Percentiles rank a stretch among this genome's conserved stretches.
phyloP scores from a whole-genome alignment of 1,140 invertebrate genomes.

The Pachyrhynchus sulphureomaculatus region DNA sequence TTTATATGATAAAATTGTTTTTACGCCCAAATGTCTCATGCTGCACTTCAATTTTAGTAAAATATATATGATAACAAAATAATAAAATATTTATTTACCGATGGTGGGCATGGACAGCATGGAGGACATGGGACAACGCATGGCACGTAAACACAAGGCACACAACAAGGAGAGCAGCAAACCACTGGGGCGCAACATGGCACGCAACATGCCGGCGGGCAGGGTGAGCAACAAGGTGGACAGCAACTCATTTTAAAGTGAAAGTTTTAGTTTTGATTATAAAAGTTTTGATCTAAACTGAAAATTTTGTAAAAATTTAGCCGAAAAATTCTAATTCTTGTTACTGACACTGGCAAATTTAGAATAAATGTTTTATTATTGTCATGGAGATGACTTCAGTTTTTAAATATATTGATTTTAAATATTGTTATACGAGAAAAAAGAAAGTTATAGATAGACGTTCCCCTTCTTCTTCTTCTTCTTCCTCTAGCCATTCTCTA shows the following conservation, averaged over 20 bases:
- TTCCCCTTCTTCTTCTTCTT: too few relatives aligned
- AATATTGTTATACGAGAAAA: too few relatives aligned
- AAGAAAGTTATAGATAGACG: too few relatives aligned
- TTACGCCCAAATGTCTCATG: not conserved
- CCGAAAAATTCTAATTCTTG: too few relatives aligned
- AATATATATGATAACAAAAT: not conserved
- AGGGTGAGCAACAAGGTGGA: not conserved
- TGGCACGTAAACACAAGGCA: conserved; percentile 29
- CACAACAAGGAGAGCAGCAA: conserved; percentile 26
- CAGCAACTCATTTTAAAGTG: not conserved
- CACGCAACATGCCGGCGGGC: conserved; percentile 5
- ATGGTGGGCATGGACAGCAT: conserved; percentile 25
- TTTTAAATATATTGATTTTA: too few relatives aligned
- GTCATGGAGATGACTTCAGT: too few relatives aligned
- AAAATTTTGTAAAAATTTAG: conserved; percentile 2
- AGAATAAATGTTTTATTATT: not conserved
- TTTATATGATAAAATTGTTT: not conserved
- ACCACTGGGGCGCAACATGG: conserved; percentile 22
- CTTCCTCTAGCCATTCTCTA: too few relatives aligned
- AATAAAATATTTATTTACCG: conserved; percentile 5
- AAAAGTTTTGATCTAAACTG: not conserved
- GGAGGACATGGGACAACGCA: conserved; percentile 28
- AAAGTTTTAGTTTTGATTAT: too few relatives aligned
- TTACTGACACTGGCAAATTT: not conserved
- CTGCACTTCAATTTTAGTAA: not conserved